phyloP scores from a whole-genome alignment of 2,113 vertebrate species.

The cat (Felis catus) region F.catus_Fca126_mat1.0 CM031411.1:86720501-86721000 shows the following conservation, averaged over 20 bases:
- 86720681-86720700: slow-evolving; percentile 38
- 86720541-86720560: neutral
- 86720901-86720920: neutral
- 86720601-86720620: neutral
- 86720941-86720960: neutral
- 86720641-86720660: slow-evolving; percentile 17
- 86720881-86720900: neutral
- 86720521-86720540: neutral
- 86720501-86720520: neutral
- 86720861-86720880: neutral
- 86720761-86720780: neutral
- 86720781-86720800: neutral
- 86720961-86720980: neutral
- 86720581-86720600: neutral
- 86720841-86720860: neutral
- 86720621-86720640: neutral
- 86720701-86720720: neutral
- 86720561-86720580: neutral
- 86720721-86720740: neutral
- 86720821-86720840: neutral
- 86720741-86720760: neutral
- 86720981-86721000: neutral
- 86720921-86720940: neutral
- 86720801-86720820: neutral
- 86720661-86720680: neutral